Conservation (phyloP, 2,113 vertebrate genomes). For the Aegithalos caudatus region DNA sequence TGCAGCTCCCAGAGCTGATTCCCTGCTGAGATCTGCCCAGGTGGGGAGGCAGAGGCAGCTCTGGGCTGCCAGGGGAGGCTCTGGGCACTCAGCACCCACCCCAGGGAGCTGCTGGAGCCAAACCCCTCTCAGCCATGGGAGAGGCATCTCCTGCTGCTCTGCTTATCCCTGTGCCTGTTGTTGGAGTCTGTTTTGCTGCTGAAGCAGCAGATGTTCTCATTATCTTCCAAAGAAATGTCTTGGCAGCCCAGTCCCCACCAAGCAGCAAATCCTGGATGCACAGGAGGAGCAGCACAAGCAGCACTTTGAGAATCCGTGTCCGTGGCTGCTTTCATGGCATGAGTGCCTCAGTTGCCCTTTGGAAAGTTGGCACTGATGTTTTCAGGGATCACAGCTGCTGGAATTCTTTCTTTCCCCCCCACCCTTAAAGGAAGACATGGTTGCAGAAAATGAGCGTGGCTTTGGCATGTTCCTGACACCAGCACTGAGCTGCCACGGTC, state of each 20-base stretch:
- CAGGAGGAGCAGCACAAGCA: background rate
- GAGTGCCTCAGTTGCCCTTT: background rate
- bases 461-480: background rate
- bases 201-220: constrained; percentile 56
- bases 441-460: background rate
- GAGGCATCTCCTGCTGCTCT: background rate
- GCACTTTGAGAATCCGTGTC: background rate
- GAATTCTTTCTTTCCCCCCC: background rate
- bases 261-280: constrained; percentile 20
- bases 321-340: background rate
- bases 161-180: background rate
- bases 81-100: background rate
- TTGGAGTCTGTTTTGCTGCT: constrained; percentile 6
- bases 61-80: background rate
- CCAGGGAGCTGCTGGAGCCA: background rate
- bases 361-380: background rate
- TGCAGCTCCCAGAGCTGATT: background rate
- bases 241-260: background rate
- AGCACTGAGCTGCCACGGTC: background rate
- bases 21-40: background rate
- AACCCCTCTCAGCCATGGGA: background rate
- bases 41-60: background rate
- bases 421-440: background rate
- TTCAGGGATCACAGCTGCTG: background rate
- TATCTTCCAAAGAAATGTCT: constrained; percentile 25